Conservation (phyloP, 2,888 invertebrate species). For the Falcaria lacertinaria region DNA sequence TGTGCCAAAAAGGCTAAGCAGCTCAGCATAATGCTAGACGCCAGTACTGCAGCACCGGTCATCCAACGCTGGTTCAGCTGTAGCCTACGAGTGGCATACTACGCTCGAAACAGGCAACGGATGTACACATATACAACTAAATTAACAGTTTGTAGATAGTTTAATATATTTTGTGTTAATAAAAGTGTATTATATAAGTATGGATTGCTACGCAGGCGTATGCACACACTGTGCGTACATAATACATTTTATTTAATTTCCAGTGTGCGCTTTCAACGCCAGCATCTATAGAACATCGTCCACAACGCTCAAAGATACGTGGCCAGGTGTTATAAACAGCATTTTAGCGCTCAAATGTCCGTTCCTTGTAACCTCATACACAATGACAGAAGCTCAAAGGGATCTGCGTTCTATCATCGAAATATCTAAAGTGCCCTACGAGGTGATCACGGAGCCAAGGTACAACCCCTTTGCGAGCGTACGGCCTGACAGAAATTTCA, state of each 20-base stretch:
- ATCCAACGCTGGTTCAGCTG: too few relatives aligned
- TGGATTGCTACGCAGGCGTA: too few relatives aligned
- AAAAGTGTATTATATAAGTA: too few relatives aligned
- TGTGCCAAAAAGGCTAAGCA: too few relatives aligned
- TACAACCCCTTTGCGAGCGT: constrained; percentile 84
- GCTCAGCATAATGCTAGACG: too few relatives aligned
- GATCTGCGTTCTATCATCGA: constrained; percentile 80
- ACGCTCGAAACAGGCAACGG: too few relatives aligned
- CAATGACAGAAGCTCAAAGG: constrained; percentile 81
- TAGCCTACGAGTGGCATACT: too few relatives aligned
- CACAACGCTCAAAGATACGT: constrained; percentile 81
- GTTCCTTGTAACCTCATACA: constrained; percentile 83
- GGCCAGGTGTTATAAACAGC: constrained; percentile 82
- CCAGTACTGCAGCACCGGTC: too few relatives aligned
- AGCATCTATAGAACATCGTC: constrained; percentile 84
- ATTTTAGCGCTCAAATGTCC: constrained; percentile 79
- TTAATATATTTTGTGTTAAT: too few relatives aligned
- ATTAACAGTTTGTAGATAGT: too few relatives aligned
- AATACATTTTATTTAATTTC: constrained; percentile 24
- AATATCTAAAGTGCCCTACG: constrained; percentile 65
- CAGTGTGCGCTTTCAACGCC: constrained; percentile 86
- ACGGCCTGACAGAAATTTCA: constrained; percentile 86
- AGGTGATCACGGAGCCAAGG: constrained; percentile 74
- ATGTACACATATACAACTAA: too few relatives aligned
- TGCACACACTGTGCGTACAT: too few relatives aligned